These are phyloP conservation scores for Trematomus loennbergii DNA, from an alignment of 2,113 vertebrate species.

Conservation along the genomic window DNA sequence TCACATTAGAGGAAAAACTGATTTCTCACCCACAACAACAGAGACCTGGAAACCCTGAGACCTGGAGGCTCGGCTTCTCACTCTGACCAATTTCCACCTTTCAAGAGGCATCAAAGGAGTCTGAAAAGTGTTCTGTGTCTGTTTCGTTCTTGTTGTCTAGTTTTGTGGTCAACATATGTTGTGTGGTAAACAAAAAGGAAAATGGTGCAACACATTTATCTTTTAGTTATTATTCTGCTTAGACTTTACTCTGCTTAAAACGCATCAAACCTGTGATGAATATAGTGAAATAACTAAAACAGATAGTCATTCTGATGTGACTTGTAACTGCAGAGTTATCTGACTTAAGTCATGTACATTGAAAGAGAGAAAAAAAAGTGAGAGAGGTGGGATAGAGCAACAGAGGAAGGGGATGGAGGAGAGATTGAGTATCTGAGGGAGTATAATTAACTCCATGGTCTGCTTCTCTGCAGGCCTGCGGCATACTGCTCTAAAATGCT, in stretches of 20 bases:
- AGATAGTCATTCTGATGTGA: background rate
- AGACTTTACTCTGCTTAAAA: background rate
- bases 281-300: background rate
- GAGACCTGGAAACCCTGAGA: conserved; percentile 11
- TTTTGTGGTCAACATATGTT: conserved; percentile 22
- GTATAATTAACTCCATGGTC: conserved; percentile 76
- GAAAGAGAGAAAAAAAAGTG: background rate
- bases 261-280: background rate
- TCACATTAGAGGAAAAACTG: conserved; percentile 50
- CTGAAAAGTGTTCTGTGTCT: background rate
- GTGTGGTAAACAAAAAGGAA: background rate
- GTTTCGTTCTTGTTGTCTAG: background rate
- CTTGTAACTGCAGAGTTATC: conserved; percentile 35
- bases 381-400: conserved; percentile 30
- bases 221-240: background rate
- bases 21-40: conserved; percentile 59
- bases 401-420: conserved; percentile 7
- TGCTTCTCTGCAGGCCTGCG: conserved; percentile 79
- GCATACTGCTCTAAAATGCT: conserved; percentile 78
- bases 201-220: background rate
- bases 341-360: background rate
- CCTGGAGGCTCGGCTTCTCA: background rate
- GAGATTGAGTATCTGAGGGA: conserved; percentile 64
- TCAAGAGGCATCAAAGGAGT: conserved; percentile 3
- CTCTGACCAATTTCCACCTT: conserved; percentile 11